Base-by-base conservation (phyloP, 2,888 invertebrate genomes). In the Celastrina argiolus region DNA sequence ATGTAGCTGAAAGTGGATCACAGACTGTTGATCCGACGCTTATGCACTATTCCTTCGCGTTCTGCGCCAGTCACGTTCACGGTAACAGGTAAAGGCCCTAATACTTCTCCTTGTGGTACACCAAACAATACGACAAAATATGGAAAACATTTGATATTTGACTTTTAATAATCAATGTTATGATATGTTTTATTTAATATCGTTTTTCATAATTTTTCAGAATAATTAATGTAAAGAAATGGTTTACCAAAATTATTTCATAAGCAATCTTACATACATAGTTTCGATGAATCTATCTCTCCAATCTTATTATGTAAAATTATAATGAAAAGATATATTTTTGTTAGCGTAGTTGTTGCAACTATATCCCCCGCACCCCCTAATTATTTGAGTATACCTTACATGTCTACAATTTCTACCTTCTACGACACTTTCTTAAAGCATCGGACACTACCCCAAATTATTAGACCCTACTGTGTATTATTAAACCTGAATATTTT, bases 31-130 rank as follows among this genome's bases (percentile, higher is more conserved):
- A 99, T 91, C 99, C 99, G 0, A 99, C 98, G 0, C 93, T 99
- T 70, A 98, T 99, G 83, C 99, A 99, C 91, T 99, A 97, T 91
- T 98, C 98, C 79, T 99, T 99, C 91, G 99, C 99, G 59, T 99
- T 99, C 92, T 99, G 99, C 91, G 99, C 99, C 66, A 98, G 97
- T 77, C 99, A 99, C 88, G 99, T 99, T 10, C 98, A 99, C 84
- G 99, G 99, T 73, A 99, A 99, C 93, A 96, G 97, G 97, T 98
- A 93, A 71, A 70, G 36, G 64, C 5, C 22, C 45, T 16, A 45
- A 51, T 14, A 12, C 22, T 7, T 42, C 18, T 39, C 31, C 51
- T 45, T 64, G 34, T 31, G 34, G 45, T 41, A 64, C 16, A 28
- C 64, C 34, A 16, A 31, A 51, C 5, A 8, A 22, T 26, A 22